Evolutionary conservation across 2,888 invertebrate species (phyloP).

Genomic region (Erebia ligea): DNA sequence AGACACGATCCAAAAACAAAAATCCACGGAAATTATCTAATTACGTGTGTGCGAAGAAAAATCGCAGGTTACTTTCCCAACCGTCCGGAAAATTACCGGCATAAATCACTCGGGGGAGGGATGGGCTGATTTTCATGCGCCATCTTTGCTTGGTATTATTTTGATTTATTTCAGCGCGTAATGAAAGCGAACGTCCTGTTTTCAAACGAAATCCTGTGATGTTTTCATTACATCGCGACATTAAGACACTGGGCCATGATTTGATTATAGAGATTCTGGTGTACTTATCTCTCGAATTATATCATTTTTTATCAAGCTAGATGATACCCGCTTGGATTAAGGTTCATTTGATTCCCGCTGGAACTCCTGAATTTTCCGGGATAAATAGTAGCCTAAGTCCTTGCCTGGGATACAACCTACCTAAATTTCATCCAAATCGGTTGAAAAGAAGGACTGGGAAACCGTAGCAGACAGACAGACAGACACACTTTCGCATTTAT

Average conservation of each 20-base stretch:
- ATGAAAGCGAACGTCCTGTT: conserved; percentile 79
- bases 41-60: conserved; percentile 80
- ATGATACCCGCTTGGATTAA: no score
- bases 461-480: no score
- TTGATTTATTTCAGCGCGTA: conserved; percentile 79
- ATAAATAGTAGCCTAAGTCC: no score
- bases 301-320: background rate
- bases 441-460: no score
- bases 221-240: conserved; percentile 64
- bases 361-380: no score
- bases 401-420: no score
- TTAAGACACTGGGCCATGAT: conserved; percentile 12
- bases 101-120: conserved; percentile 51
- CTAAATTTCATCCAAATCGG: no score
- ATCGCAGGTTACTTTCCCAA: conserved; percentile 80
- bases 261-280: conserved; percentile 7
- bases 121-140: conserved; percentile 79
- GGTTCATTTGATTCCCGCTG: background rate
- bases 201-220: conserved; percentile 67
- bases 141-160: conserved; percentile 80
- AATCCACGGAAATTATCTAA: conserved; percentile 76
- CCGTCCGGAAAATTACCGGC: conserved; percentile 58
- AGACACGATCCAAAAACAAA: conserved; percentile 16
- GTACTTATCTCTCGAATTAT: background rate
- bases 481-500: no score